phyloP scores from a whole-genome alignment of 2,113 vertebrate genomes.

The Sphaerodactylus townsendi region DNA sequence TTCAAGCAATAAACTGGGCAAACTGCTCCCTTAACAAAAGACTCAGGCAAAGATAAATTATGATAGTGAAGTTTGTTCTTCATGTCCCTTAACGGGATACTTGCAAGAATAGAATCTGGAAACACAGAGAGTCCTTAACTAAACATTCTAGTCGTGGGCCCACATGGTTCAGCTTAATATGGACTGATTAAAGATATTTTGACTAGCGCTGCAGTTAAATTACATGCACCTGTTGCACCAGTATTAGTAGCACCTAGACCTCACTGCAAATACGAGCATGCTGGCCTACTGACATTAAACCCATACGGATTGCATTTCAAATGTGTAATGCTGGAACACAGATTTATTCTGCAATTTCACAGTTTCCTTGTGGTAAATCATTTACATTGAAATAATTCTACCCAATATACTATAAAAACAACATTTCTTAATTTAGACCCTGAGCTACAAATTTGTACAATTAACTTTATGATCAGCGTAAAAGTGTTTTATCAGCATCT shows the following conservation, averaged over 20 bases:
- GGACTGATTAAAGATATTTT: slow-evolving; percentile 74
- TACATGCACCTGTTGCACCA: slow-evolving; percentile 72
- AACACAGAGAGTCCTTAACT: background rate
- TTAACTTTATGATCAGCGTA: slow-evolving; percentile 68
- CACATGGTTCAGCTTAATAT: slow-evolving; percentile 75
- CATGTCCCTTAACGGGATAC: slow-evolving; percentile 34
- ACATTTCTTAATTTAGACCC: slow-evolving; percentile 60
- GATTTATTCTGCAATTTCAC: slow-evolving; percentile 79
- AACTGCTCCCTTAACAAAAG: slow-evolving; percentile 53
- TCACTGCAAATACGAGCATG: slow-evolving; percentile 36
- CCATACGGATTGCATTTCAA: slow-evolving; percentile 59
- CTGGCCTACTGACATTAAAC: slow-evolving; percentile 8
- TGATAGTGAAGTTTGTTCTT: background rate
- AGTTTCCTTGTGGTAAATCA: slow-evolving; percentile 70
- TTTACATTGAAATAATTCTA: slow-evolving; percentile 67
- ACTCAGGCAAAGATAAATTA: slow-evolving; percentile 37
- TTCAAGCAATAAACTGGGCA: slow-evolving; percentile 40
- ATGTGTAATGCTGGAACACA: slow-evolving; percentile 57
- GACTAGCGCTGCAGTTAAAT: slow-evolving; percentile 64
- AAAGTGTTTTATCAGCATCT: slow-evolving; percentile 58
- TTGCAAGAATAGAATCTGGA: background rate
- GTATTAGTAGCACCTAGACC: slow-evolving; percentile 53
- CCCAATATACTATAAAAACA: slow-evolving; percentile 69
- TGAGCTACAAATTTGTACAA: slow-evolving; percentile 57
- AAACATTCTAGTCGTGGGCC: slow-evolving; percentile 7